A percentile compares a stretch with the other conserved stretches of the same genome.
phyloP scores from a whole-genome alignment of 2,797 vertebrate genomes.

The Corythornis leucogaster region DNA sequence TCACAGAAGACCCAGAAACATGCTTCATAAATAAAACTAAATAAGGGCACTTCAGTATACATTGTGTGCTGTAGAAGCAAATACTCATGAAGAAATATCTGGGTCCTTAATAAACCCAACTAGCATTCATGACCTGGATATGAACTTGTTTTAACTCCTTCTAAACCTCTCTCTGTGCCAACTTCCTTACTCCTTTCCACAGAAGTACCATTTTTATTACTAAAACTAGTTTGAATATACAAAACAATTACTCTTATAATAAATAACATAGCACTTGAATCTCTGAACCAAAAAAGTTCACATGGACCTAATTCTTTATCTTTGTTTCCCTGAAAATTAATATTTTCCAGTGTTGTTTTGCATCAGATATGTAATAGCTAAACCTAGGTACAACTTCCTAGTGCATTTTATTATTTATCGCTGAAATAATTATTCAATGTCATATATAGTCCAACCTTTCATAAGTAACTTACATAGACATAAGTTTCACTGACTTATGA shows the following conservation, averaged over 20 bases:
- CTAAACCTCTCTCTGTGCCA: background rate
- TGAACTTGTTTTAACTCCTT: background rate
- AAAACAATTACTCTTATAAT: background rate
- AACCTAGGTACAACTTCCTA: background rate
- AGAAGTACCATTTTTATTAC: background rate
- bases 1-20: background rate
- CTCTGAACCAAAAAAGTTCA: background rate
- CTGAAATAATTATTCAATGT: background rate
- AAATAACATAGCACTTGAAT: background rate
- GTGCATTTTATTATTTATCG: background rate
- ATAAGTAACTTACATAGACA: background rate
- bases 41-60: accelerated
- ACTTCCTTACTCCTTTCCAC: background rate
- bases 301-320: background rate
- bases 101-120: background rate
- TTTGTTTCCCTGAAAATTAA: background rate
- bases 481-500: slow-evolving; percentile 22
- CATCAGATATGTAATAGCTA: background rate
- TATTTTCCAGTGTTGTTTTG: background rate
- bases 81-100: background rate
- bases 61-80: background rate
- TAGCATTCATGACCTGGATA: background rate
- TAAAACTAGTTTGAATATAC: background rate
- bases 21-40: background rate
- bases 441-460: background rate